Percentiles rank a stretch among this genome's conserved stretches.
phyloP scores from a whole-genome alignment of 2,888 invertebrate species.

The Polydrusus cervinus region DNA sequence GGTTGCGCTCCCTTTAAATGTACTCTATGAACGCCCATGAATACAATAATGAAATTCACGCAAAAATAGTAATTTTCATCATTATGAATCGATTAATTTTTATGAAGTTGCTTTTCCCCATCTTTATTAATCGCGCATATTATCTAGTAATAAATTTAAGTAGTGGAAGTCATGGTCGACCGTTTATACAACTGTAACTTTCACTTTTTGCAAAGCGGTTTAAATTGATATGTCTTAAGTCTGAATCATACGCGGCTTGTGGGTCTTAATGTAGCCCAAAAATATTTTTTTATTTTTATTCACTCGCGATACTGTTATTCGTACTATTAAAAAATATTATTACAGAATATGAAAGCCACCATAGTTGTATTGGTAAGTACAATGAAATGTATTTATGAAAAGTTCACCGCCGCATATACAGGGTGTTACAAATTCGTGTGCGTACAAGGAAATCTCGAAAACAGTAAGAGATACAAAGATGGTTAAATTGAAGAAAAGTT shows the following conservation, averaged over 20 bases:
- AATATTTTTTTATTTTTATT: not conserved
- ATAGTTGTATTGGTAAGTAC: conserved; percentile 4
- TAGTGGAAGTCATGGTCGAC: conserved; percentile 46
- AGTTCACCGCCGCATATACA: too few species aligned
- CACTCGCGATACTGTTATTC: not conserved
- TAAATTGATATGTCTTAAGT: conserved; percentile 3
- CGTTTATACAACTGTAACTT: conserved; percentile 31
- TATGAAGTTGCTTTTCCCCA: conserved; percentile 27
- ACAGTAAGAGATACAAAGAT: too few species aligned
- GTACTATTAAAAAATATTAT: not conserved
- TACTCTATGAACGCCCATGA: too few species aligned
- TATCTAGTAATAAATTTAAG: conserved; percentile 9
- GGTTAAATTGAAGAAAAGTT: too few species aligned
- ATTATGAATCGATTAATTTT: conserved; percentile 34
- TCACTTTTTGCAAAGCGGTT: conserved; percentile 41
- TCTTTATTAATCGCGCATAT: conserved; percentile 39
- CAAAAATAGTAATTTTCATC: conserved; percentile 24
- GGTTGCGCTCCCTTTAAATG: too few species aligned
- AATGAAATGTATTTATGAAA: not conserved
- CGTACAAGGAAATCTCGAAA: too few species aligned
- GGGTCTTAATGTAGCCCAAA: not conserved
- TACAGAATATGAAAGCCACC: not conserved
- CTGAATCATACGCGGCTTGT: conserved; percentile 5
- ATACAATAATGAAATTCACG: not conserved
- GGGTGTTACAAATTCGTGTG: too few species aligned